Evolutionary conservation across 2,113 vertebrate genomes (phyloP).

Genomic region (Verasper variegatus): DNA sequence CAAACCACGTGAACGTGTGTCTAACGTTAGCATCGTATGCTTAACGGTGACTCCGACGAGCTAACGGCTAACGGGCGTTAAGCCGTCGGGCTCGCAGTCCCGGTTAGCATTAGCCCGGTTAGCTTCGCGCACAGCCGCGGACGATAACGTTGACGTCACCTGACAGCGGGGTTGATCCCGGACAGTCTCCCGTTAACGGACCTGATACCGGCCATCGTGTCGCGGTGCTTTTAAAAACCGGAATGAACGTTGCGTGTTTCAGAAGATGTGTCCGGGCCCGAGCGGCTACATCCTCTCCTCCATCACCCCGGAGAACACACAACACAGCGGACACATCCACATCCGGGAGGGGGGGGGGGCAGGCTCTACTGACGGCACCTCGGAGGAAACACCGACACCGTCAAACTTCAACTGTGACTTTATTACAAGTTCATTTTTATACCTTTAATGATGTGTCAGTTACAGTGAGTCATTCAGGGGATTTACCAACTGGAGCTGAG

Average conservation of each 20-base stretch:
- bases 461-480: not conserved
- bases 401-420: too few species aligned
- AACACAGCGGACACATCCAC: conserved; percentile 49
- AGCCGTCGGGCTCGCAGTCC: not conserved
- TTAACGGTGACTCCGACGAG: not conserved
- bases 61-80: too few species aligned
- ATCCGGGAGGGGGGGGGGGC: conserved; percentile 55
- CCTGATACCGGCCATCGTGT: conserved; percentile 74
- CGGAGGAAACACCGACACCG: too few species aligned
- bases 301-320: conserved; percentile 66
- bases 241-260: too few species aligned
- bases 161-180: conserved; percentile 76
- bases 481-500: not conserved
- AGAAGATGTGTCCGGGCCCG: not conserved
- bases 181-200: conserved; percentile 70
- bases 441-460: not conserved
- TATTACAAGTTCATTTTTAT: too few species aligned
- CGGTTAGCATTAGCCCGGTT: conserved; percentile 49
- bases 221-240: too few species aligned
- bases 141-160: too few species aligned
- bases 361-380: too few species aligned
- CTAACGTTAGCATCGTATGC: not conserved
- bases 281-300: conserved; percentile 61
- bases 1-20: too few species aligned
- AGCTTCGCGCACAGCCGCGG: too few species aligned